These are phyloP conservation scores for Aegotheles bennettii DNA, from an alignment of 2,113 vertebrate species.

Conservation along the genomic window DNA sequence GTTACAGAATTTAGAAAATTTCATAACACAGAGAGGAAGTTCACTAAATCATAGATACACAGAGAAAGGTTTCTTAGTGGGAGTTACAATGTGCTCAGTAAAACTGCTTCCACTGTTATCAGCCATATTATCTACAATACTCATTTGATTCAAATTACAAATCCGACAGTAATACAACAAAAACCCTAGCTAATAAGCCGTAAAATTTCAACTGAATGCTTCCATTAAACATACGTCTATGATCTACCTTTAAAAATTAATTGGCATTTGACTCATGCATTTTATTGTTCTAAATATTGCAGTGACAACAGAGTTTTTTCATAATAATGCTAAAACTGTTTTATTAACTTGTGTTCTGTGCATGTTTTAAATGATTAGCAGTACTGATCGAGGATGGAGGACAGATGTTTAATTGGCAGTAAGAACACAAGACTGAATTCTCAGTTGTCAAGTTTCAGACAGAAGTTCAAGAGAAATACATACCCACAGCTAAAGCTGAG, in stretches of 20 bases:
- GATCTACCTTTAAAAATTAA: neutral
- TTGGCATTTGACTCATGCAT: neutral
- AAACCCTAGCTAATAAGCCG: neutral
- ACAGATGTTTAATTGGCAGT: constrained; percentile 42
- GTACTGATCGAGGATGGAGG: neutral
- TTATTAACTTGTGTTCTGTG: neutral
- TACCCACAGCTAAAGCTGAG: neutral
- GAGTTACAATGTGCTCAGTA: neutral
- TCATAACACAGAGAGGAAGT: constrained; percentile 12
- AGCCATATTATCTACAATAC: neutral
- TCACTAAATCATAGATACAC: neutral
- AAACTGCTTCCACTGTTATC: neutral
- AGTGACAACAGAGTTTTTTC: neutral
- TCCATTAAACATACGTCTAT: neutral
- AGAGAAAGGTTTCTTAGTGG: neutral
- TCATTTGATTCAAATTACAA: neutral
- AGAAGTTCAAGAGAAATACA: constrained; percentile 7
- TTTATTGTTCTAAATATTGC: neutral
- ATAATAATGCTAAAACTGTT: neutral
- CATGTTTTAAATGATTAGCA: neutral
- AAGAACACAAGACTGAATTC: neutral
- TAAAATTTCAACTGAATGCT: neutral
- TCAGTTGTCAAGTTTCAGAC: constrained; percentile 13
- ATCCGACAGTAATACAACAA: neutral
- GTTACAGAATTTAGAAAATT: constrained; percentile 48